Evolutionary conservation across 2,888 invertebrate genomes (phyloP), one percentile per base, ranked within the genome.

Genomic region (Desoria tigrina): DNA sequence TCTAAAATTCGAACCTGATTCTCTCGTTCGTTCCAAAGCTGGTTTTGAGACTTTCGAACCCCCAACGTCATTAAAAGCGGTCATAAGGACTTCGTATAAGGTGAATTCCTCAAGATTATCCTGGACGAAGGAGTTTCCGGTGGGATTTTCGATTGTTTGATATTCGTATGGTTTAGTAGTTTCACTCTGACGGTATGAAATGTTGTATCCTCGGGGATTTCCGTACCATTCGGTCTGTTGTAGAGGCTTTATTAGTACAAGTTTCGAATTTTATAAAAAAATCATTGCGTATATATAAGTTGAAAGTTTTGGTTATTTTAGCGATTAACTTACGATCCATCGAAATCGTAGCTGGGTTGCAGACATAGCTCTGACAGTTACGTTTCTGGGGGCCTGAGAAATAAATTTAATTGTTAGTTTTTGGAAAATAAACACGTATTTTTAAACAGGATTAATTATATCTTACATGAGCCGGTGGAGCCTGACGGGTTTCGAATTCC

Each of bases 171-270:
- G 66, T n/a, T 55, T 60, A 54, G 51, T 42, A 28, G 61, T 42
- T 42, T 71, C 81, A 14, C 84, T 77, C 78, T 88, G 88, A 28
- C 85, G 85, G 79, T 90, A 96, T 0, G 90, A 89, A 59, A 96
- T 91, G 78, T 94, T 92, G 79, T 96, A 96, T 6, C 96, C 96
- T 72, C 91, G 86, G 0, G 96, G 94, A 79, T 93, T 94, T 23
- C 98, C 98, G 79, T 92, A 97, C 98, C 98, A 99, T 80, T 96
- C 92, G 56, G 89, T 87, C 82, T 92, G 92, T 78, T 94, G 93
- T 63, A 97, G 80, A 1, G 97, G 96, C 91, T 92, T n/a, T n/a
- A n/a, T n/a, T n/a, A n/a, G n/a, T n/a, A n/a, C n/a, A n/a, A n/a
- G n/a, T n/a, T n/a, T n/a, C n/a, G n/a, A n/a, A n/a, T n/a, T n/a